These are phyloP conservation scores for Scaptodrosophila latifasciaeformis DNA, from an alignment of 2,888 invertebrate genomes.

Conservation along the genomic window DNA sequence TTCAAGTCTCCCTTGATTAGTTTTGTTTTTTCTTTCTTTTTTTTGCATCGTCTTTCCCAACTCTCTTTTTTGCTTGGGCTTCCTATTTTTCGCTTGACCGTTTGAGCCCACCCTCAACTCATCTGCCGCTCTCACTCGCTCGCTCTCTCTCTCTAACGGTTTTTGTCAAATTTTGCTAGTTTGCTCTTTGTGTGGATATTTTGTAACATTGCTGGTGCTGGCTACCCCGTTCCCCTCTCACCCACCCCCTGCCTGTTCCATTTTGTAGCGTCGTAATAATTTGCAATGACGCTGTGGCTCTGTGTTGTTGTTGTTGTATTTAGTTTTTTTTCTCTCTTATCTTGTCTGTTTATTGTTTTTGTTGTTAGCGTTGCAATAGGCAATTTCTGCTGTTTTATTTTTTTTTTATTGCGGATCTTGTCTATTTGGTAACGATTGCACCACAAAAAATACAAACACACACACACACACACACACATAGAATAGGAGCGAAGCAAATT, in stretches of 20 bases:
- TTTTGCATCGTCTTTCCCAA: too few relatives aligned
- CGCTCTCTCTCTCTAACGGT: too few relatives aligned
- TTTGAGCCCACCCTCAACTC: neutral
- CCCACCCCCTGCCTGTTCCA: conserved; percentile 3
- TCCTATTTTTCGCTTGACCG: too few relatives aligned
- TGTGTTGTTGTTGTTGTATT: too few relatives aligned
- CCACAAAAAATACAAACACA: neutral
- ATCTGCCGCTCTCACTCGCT: neutral
- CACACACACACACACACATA: neutral
- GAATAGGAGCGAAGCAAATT: conserved; percentile 1
- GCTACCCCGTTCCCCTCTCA: too few relatives aligned
- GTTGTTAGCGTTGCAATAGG: neutral
- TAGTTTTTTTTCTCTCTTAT: neutral
- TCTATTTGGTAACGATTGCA: conserved; percentile 4
- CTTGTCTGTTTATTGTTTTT: conserved; percentile 26
- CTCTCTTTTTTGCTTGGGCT: too few relatives aligned
- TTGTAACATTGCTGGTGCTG: too few relatives aligned
- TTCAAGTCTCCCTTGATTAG: too few relatives aligned
- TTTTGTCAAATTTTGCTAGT: too few relatives aligned
- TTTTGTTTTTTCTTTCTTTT: too few relatives aligned
- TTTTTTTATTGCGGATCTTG: neutral
- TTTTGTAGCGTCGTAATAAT: conserved; percentile 55
- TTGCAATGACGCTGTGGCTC: conserved; percentile 58
- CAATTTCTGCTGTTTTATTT: neutral
- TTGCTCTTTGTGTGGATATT: neutral